phyloP scores from a whole-genome alignment of 2,113 vertebrate species.

The Syngnathus scovelli region DNA sequence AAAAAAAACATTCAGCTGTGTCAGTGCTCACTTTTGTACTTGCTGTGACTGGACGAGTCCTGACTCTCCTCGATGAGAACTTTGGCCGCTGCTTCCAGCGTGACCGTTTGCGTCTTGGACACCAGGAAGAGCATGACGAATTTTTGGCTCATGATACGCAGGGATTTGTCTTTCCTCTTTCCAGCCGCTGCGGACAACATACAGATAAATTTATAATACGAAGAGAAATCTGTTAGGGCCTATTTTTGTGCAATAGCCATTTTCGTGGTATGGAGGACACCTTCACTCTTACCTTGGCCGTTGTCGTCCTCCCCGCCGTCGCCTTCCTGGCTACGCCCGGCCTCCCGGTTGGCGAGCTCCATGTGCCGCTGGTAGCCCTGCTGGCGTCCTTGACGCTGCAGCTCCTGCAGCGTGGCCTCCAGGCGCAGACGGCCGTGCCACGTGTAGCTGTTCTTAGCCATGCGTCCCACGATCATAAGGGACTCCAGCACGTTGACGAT shows the following conservation, averaged over 20 bases:
- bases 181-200: conserved; percentile 64
- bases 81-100: conserved; percentile 85
- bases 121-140: conserved; percentile 96
- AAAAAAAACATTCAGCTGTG: neutral
- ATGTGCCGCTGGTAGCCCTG: conserved; percentile 84
- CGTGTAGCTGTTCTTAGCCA: conserved; percentile 91
- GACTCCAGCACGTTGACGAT: conserved; percentile 93
- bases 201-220: neutral
- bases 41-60: conserved; percentile 83
- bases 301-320: conserved; percentile 57
- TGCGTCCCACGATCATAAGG: conserved; percentile 81
- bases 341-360: conserved; percentile 64
- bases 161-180: conserved; percentile 92
- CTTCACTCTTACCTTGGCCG: conserved; percentile 67
- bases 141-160: conserved; percentile 95
- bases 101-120: conserved; percentile 84
- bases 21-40: conserved; percentile 88
- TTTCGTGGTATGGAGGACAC: too few relatives aligned
- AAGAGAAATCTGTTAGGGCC: neutral
- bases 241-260: too few relatives aligned
- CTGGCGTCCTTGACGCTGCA: conserved; percentile 76
- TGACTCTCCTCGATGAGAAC: conserved; percentile 88
- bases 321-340: conserved; percentile 48
- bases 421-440: conserved; percentile 85
- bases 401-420: conserved; percentile 74